Evolutionary conservation across 2,888 invertebrate genomes (phyloP).

Genomic region (Ormyrus thymus): DNA sequence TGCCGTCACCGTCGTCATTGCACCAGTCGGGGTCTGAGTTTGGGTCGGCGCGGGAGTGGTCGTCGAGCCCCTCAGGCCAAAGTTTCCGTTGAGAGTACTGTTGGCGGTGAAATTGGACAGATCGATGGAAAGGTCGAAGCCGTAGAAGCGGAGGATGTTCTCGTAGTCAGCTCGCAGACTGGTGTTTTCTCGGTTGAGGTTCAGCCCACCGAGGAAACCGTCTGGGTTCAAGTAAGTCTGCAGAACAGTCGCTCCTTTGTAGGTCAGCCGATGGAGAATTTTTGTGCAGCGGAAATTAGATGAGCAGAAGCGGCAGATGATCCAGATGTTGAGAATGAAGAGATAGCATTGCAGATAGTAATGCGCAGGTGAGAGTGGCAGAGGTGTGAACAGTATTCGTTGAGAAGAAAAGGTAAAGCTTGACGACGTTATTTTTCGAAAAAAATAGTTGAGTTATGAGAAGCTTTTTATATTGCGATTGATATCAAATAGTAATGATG

Average conservation of each 20-base stretch:
- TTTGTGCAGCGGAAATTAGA: no score
- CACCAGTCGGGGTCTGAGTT: not conserved
- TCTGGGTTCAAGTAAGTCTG: constrained; percentile 91
- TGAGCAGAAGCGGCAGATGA: no score
- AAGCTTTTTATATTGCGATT: no score
- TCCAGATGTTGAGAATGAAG: no score
- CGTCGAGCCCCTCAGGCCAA: constrained; percentile 58
- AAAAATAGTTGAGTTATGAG: no score
- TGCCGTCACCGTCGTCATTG: not conserved
- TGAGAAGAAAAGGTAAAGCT: no score
- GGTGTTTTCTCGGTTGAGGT: constrained; percentile 86
- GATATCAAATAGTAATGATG: no score
- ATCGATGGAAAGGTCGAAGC: constrained; percentile 81
- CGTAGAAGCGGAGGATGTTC: constrained; percentile 85
- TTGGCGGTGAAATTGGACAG: constrained; percentile 51
- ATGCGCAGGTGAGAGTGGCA: no score
- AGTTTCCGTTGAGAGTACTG: constrained; percentile 14
- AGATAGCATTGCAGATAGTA: no score
- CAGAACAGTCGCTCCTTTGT: not conserved
- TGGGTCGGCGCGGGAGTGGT: constrained; percentile 60
- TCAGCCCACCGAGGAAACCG: constrained; percentile 88
- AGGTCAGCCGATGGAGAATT: no score
- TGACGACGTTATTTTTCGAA: no score
- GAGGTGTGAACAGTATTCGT: no score
- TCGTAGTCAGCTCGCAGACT: constrained; percentile 85